These are phyloP conservation scores for Nomada fabriciana DNA, from an alignment of 2,888 invertebrate genomes.

Conservation along the genomic window DNA sequence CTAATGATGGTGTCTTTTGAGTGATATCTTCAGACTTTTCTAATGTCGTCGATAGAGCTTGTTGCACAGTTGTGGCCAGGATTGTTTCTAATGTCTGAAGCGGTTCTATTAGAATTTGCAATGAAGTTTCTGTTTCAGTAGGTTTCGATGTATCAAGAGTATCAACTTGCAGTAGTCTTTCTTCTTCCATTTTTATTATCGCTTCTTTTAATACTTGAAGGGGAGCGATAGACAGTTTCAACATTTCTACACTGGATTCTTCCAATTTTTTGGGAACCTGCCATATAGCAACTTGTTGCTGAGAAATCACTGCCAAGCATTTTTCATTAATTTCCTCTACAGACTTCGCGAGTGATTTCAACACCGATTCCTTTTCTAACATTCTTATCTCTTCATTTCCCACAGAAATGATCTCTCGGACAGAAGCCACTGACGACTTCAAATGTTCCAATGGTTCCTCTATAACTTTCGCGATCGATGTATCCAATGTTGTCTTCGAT, in stretches of 20 bases:
- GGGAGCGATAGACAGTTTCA: slow-evolving; percentile 61
- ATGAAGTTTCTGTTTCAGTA: slow-evolving; percentile 8
- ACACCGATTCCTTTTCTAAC: slow-evolving; percentile 61
- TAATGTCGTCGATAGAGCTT: slow-evolving; percentile 18
- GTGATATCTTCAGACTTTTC: slow-evolving; percentile 76
- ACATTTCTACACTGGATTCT: slow-evolving; percentile 29
- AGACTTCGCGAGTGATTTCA: slow-evolving; percentile 82
- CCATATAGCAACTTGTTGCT: slow-evolving; percentile 71
- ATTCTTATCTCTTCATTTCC: slow-evolving; percentile 21
- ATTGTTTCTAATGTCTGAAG: slow-evolving; percentile 59
- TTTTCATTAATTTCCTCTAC: slow-evolving; percentile 56
- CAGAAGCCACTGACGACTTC: slow-evolving; percentile 45
- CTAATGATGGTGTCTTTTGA: slow-evolving; percentile 73
- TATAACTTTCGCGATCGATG: slow-evolving; percentile 57
- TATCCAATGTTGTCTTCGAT: slow-evolving; percentile 2
- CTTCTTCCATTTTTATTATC: slow-evolving; percentile 61
- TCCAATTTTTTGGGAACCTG: slow-evolving; percentile 61
- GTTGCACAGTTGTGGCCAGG: slow-evolving; percentile 49
- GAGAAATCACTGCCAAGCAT: slow-evolving; percentile 54
- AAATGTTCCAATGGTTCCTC: slow-evolving; percentile 72
- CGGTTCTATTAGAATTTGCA: slow-evolving; percentile 59
- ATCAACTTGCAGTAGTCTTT: slow-evolving; percentile 44
- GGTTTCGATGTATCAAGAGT: slow-evolving; percentile 26
- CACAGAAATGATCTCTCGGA: slow-evolving; percentile 42
- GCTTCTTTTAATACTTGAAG: slow-evolving; percentile 59